phyloP scores from a whole-genome alignment of 2,888 invertebrate species.

The Stictocephala bisonia region DNA sequence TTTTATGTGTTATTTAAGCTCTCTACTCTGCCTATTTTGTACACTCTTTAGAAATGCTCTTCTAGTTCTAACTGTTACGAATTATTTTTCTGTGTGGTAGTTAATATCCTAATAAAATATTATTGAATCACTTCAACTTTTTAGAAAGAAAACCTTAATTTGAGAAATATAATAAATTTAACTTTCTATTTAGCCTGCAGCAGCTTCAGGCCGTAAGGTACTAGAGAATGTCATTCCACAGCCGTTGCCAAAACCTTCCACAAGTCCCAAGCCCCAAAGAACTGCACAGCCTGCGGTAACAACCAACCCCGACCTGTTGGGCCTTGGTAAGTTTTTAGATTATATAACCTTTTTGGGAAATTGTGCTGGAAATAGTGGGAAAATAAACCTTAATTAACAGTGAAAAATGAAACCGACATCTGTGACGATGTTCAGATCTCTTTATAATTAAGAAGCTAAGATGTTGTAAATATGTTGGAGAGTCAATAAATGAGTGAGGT shows the following conservation, averaged over 20 bases:
- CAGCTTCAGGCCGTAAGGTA: slow-evolving; percentile 28
- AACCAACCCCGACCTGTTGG: slow-evolving; percentile 65
- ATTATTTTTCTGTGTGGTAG: not conserved
- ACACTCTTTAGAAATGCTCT: no score
- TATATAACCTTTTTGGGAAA: no score
- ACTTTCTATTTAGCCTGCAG: slow-evolving; percentile 1
- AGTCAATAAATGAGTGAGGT: no score
- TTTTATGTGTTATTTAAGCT: no score
- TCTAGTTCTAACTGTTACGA: no score
- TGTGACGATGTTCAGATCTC: no score
- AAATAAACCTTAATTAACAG: no score
- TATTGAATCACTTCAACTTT: not conserved
- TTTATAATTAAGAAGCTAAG: no score
- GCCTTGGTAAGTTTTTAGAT: slow-evolving; percentile 66
- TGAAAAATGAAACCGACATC: no score
- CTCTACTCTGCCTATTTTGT: no score
- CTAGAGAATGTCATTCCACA: slow-evolving; percentile 63
- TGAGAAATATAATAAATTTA: not conserved
- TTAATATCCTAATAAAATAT: not conserved
- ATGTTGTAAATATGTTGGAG: no score
- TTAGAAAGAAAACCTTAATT: not conserved
- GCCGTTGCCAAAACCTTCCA: slow-evolving; percentile 70
- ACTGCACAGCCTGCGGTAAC: slow-evolving; percentile 63
- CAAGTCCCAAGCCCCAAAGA: slow-evolving; percentile 68
- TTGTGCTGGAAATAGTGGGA: no score